Base-by-base conservation (phyloP, 1,140 invertebrate genomes). In the Drosophila sturtevanti region DNA sequence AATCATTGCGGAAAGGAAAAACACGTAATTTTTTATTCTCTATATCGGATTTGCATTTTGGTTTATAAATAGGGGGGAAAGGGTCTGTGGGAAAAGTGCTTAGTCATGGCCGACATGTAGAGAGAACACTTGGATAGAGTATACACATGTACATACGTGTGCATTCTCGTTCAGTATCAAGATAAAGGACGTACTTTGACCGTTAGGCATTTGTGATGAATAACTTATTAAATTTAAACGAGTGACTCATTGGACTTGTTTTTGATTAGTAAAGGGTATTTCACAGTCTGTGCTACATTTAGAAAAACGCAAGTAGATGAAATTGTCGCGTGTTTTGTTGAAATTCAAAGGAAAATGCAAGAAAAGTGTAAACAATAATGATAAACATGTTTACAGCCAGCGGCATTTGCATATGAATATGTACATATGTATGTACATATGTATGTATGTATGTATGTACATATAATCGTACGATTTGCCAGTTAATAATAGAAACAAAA, bases 321-420 rank as follows among this genome's bases (percentile, higher is more conserved):
- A 82, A 82, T 74, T 69, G 51, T 31, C 24, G 31, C 63, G 31
- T 59, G 48, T 55, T 77, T 68, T 77, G 68, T 62, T 48, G 78
- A 86, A 86, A 86, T 86, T 60, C 6, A 34, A 31, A 18, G 31
- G 52, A 22, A 60, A 44, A 48, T 38, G 75, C 69, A 87, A 81
- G 59, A 78, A 54, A 35, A 63, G 44, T 21, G 41, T 48, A 48
- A 48, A 56, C 54, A 56, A 72, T 68, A 75, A 63, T 78, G 82
- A 81, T 79, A 76, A 86, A 86, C 79, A 86, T 81, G 79, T 79
- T 87, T 76, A 87, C 78, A 22, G 16, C 34, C 74, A 22, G 21
- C 34, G 11, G 22, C 9, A 48, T 48, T 18, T 9, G n/a, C 11
- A 35, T 35, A 35, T 4, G 27, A 4, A 10, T 12, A 12, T 1